These are phyloP conservation scores for Lutraria rhynchaena DNA, from an alignment of 1,140 invertebrate genomes.

Conservation along the genomic window DNA sequence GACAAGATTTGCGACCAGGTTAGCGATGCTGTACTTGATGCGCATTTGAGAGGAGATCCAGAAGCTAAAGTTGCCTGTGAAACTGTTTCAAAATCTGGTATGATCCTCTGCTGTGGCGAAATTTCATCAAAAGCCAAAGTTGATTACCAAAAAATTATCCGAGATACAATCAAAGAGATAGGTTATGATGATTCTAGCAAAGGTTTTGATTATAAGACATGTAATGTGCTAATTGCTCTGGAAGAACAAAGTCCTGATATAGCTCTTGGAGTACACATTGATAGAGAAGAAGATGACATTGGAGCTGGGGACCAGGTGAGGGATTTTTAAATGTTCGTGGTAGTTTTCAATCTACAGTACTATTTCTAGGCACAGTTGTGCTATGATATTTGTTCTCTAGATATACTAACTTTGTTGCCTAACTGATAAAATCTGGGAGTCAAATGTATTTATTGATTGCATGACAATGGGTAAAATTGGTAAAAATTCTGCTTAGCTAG, in stretches of 20 bases:
- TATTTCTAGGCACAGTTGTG: no score
- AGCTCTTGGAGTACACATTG: slow-evolving; percentile 96
- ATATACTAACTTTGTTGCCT: no score
- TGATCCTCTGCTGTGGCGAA: slow-evolving; percentile 86
- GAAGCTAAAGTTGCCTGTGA: slow-evolving; percentile 99
- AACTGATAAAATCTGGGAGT: no score
- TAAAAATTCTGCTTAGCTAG: no score
- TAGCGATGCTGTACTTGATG: slow-evolving; percentile 99
- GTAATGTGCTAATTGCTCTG: slow-evolving; percentile 98
- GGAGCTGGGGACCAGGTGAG: slow-evolving; percentile 98
- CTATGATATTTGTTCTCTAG: no score
- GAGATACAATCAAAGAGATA: slow-evolving; percentile 97
- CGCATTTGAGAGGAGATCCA: slow-evolving; percentile 97
- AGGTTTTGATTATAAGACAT: slow-evolving; percentile 99
- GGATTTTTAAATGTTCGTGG: no score
- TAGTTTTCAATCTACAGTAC: no score
- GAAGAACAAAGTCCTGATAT: slow-evolving; percentile 99
- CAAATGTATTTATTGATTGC: no score
- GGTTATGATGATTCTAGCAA: slow-evolving; percentile 99
- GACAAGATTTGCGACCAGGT: slow-evolving; percentile 99
- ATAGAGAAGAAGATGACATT: slow-evolving; percentile 96
- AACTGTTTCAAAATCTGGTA: slow-evolving; percentile 84
- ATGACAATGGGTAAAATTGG: no score
- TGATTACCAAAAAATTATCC: slow-evolving; percentile 98
- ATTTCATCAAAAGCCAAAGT: slow-evolving; percentile 90